Evolutionary conservation across 2,888 invertebrate species (phyloP), one percentile per base, ranked within the genome.

Genomic region (Athalia cordata): DNA sequence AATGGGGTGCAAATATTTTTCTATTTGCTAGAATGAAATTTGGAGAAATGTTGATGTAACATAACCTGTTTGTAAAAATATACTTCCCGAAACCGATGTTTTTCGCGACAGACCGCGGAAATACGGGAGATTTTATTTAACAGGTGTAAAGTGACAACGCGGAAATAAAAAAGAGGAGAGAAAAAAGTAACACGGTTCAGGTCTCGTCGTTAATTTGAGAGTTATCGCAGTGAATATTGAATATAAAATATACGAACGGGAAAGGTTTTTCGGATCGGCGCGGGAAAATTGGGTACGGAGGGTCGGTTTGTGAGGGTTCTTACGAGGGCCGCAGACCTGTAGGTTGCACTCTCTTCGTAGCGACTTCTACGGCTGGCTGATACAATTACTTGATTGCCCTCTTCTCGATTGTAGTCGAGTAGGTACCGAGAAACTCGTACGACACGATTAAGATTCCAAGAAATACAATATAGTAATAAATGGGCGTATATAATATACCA

Each of bases 331-430:
- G 57, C 8, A 72, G 13, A 47, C 72, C 59, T 57, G 47, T 59
- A 29, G 29, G 29, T 29, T 29, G 29, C 29, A 29, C 29, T 29
- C 29, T 29, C 29, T 29, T 29, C 29, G 29, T 29, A 29, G 67
- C 50, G 50, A 52, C 29, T 68, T 5, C 67, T 49, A 66, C 9
- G 47, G 47, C 62, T 8, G 72, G 50, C 62, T 62, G 75, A 62
- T 75, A 75, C 75, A 75, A 62, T 75, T 50, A 62, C 62, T 75
- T 62, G 75, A 75, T 75, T 75, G 50, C 75, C 75, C 43, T 75
- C 61, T 64, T 62, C 64, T 43, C 50, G 75, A 75, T 62, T 75
- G 75, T 62, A 62, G 72, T 50, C 50, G 49, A 75, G 45, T 45
- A 43, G 72, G 61, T 29, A 29, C 47, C 75, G 15, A 43, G 15